These are phyloP conservation scores for Bos taurus DNA, from an alignment of 2,113 vertebrate genomes.

Conservation along the genomic window DNA sequence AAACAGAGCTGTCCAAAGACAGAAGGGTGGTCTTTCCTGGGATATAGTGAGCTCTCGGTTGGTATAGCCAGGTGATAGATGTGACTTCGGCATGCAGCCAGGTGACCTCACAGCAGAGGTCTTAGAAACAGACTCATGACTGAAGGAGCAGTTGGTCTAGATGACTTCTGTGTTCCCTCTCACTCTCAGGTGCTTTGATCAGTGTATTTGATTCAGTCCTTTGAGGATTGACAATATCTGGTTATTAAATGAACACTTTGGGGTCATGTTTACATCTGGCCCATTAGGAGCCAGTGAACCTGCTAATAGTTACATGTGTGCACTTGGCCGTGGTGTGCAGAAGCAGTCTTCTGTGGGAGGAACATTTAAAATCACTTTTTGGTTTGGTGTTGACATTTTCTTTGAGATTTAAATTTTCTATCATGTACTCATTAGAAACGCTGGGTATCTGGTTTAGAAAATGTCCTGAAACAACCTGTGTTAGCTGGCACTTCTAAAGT, in stretches of 20 bases:
- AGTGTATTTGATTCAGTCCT: not conserved
- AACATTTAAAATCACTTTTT: slow-evolving; percentile 18
- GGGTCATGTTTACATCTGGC: not conserved
- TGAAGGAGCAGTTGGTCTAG: not conserved
- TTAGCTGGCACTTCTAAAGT: not conserved
- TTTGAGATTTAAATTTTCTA: slow-evolving; percentile 52
- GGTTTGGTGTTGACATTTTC: slow-evolving; percentile 38
- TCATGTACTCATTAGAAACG: slow-evolving; percentile 29
- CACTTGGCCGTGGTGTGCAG: not conserved
- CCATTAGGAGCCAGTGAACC: not conserved
- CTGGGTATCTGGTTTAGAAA: not conserved
- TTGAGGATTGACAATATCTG: not conserved
- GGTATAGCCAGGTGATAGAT: not conserved
- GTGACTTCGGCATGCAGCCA: not conserved
- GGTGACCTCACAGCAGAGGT: not conserved
- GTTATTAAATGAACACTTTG: not conserved
- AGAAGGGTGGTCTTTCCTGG: not conserved
- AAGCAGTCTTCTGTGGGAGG: not conserved
- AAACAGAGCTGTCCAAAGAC: not conserved
- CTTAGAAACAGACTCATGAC: not conserved
- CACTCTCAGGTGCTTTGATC: not conserved
- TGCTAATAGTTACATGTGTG: not conserved
- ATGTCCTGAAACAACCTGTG: not conserved
- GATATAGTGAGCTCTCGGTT: not conserved
- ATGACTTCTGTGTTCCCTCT: not conserved